Evolutionary conservation across 2,113 vertebrate genomes (phyloP), one percentile per base, ranked within the genome.

Genomic region (Microcebus lehilahytsara): DNA sequence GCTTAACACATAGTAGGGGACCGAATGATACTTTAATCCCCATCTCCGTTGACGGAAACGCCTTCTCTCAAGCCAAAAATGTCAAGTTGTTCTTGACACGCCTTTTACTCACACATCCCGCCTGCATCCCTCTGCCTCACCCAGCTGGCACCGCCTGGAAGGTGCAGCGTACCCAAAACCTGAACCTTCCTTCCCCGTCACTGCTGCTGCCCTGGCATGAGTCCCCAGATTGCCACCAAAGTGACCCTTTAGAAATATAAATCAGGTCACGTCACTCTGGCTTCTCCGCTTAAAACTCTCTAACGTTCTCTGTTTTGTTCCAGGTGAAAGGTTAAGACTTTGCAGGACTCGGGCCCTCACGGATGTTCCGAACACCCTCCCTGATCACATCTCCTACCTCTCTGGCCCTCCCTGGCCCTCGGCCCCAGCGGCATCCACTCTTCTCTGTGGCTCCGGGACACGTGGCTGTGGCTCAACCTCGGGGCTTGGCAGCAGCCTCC

Each of bases 321-420:
- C 6, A 14, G n/a, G 67, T 23, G 11, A 49, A 74, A 58, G 32
- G 34, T n/a, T 14, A 16, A 49, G 78, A 3, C 3, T 32, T 69
- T 3, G 3, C 13, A 32, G 32, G 0, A 1, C 9, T 22, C 0
- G 5, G 9, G 25, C 10, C 22, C 49, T 6, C 7, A 11, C 0
- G 34, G 12, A 42, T 25, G 2, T 60, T 14, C 62, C 19, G 1
- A 17, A 27, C 19, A 22, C 14, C 64, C 42, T 32, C 12, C 6
- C 40, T 10, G 11, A 13, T 6, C 85, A 19, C 30, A 0, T 19
- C 9, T 23, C 17, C 40, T 17, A 6, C 27, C 6, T 22, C 14
- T 34, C 56, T 12, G 19, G 23, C 34, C 56, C 8, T 1, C 34
- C 56, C 8, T 1, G 2, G 17, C 25, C 37, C 27, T 0, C 23